Evolutionary conservation across 2,797 vertebrate species (phyloP).

Genomic region (Gymnopithys bicolor): DNA sequence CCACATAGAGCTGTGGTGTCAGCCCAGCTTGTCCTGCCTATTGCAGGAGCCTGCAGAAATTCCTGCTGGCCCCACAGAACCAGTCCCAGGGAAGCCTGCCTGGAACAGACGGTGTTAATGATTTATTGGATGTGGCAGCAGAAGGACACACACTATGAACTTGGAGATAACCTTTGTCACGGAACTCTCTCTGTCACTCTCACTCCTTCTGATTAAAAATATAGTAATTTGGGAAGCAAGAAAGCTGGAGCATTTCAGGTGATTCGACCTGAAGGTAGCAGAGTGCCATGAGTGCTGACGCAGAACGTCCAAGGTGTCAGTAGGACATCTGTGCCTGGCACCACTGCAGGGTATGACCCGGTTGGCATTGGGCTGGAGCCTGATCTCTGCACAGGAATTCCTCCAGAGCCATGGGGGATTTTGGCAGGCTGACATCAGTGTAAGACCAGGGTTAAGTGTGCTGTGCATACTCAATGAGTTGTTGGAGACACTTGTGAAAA

Average conservation of each 20-base stretch:
- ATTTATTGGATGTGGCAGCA: conserved; percentile 24
- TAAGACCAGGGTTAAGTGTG: conserved; percentile 4
- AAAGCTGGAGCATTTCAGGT: conserved; percentile 64
- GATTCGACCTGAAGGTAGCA: conserved; percentile 61
- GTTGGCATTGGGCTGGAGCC: background rate
- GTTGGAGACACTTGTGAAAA: conserved; percentile 23
- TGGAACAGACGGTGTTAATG: background rate
- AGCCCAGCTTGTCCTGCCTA: background rate
- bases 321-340: background rate
- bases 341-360: background rate
- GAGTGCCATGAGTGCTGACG: background rate
- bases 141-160: conserved; percentile 61
- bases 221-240: conserved; percentile 40
- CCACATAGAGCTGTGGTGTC: background rate
- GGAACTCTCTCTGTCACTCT: conserved; percentile 44
- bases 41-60: conserved; percentile 11
- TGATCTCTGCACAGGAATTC: conserved; percentile 11
- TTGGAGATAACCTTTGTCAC: conserved; percentile 66
- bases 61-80: background rate
- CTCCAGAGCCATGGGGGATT: background rate
- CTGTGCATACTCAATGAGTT: conserved; percentile 60
- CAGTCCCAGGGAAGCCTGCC: background rate
- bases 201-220: conserved; percentile 58
- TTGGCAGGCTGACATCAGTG: background rate
- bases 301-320: background rate